Evolutionary conservation across 2,113 vertebrate genomes (phyloP).

Genomic region (Rhegmatorhina hoffmannsi): DNA sequence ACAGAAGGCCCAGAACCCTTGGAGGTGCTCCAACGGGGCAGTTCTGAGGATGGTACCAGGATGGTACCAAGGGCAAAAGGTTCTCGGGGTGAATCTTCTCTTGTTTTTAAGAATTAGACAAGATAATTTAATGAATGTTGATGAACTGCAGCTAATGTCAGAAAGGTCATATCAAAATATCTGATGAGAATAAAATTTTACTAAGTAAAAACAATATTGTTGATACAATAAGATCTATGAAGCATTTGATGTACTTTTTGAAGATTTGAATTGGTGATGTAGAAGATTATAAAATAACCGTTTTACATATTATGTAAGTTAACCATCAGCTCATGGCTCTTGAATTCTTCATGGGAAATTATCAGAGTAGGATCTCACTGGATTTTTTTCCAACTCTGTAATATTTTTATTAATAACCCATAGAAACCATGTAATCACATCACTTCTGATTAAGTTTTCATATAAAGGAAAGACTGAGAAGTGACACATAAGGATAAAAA

Average conservation of each 20-base stretch:
- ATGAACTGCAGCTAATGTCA: background rate
- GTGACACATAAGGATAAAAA: background rate
- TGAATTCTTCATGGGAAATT: background rate
- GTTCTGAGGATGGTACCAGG: too few relatives aligned
- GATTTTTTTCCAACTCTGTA: background rate
- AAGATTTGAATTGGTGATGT: background rate
- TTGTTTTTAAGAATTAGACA: background rate
- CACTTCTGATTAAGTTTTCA: background rate
- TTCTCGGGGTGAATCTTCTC: background rate
- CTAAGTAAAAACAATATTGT: background rate
- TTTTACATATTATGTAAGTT: background rate
- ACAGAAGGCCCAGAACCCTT: too few relatives aligned
- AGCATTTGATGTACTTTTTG: background rate
- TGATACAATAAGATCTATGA: background rate
- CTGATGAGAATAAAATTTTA: background rate
- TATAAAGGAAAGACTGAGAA: background rate
- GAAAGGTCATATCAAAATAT: background rate
- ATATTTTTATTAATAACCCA: background rate
- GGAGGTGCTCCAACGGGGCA: too few relatives aligned
- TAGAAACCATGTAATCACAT: background rate
- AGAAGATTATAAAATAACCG: background rate
- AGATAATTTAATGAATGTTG: background rate
- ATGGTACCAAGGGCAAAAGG: too few relatives aligned
- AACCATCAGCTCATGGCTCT: background rate
- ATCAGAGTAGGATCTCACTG: background rate